These are phyloP conservation scores for Ephialtes manifestator DNA, from an alignment of 2,888 invertebrate genomes.

Conservation along the genomic window DNA sequence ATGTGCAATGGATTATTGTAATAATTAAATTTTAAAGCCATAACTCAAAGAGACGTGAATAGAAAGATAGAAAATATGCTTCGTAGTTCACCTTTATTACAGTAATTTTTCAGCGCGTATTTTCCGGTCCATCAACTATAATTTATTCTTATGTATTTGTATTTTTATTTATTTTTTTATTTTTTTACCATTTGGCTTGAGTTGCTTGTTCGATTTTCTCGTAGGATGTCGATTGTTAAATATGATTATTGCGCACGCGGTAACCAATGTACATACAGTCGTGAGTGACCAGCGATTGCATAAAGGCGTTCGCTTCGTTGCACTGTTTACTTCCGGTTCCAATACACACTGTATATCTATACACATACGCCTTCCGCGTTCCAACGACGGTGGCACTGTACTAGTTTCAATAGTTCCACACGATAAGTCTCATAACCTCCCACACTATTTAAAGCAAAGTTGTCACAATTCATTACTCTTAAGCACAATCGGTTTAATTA, in stretches of 20 bases:
- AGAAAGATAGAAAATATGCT: too few species aligned
- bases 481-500: too few species aligned
- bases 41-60: too few species aligned
- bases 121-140: neutral
- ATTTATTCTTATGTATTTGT: neutral
- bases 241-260: conserved; percentile 50
- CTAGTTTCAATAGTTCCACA: conserved; percentile 50
- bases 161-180: neutral
- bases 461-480: too few species aligned
- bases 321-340: conserved; percentile 65
- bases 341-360: conserved; percentile 26
- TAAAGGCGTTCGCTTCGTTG: conserved; percentile 61
- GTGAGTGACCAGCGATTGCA: conserved; percentile 46
- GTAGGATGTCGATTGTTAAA: conserved; percentile 61
- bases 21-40: too few species aligned
- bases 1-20: too few species aligned
- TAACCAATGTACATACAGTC: conserved; percentile 32
- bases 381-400: conserved; percentile 11
- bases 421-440: conserved; percentile 16
- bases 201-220: neutral
- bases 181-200: neutral
- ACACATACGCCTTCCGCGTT: conserved; percentile 39
- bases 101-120: too few species aligned
- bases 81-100: too few species aligned
- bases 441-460: neutral